These are phyloP conservation scores for Ormia ochracea DNA, from an alignment of 2,888 invertebrate genomes.

Conservation along the genomic window DNA sequence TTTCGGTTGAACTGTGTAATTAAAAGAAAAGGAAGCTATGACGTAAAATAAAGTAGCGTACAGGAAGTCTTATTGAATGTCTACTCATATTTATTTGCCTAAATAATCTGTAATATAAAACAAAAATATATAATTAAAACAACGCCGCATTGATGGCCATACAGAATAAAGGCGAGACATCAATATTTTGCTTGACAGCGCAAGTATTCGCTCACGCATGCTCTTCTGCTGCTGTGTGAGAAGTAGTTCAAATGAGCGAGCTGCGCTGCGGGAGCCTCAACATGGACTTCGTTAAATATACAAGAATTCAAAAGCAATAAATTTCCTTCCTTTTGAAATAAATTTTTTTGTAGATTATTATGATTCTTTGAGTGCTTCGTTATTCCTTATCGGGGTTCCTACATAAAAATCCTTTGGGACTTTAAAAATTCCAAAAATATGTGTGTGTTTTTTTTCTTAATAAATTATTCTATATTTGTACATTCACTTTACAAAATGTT, in stretches of 20 bases:
- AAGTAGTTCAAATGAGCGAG: constrained; percentile 48
- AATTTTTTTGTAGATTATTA: too few species aligned
- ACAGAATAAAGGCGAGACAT: neutral
- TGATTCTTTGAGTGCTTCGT: too few species aligned
- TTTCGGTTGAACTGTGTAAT: constrained; percentile 26
- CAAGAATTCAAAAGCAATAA: too few species aligned
- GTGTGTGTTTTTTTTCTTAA: too few species aligned
- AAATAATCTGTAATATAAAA: constrained; percentile 2
- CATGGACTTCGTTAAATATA: too few species aligned
- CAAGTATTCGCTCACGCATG: constrained; percentile 15
- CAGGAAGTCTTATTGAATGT: constrained; percentile 4
- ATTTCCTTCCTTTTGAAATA: too few species aligned
- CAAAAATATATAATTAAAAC: constrained; percentile 2
- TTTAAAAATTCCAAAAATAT: too few species aligned
- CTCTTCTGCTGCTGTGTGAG: constrained; percentile 29
- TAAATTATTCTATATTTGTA: too few species aligned
- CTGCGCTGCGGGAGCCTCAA: too few species aligned
- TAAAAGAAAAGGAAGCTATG: constrained; percentile 39
- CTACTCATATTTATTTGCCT: neutral
- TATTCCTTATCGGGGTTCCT: too few species aligned
- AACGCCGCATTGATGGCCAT: constrained; percentile 23
- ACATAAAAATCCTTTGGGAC: too few species aligned
- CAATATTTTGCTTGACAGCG: neutral
- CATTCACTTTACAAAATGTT: too few species aligned
- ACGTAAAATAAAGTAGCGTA: constrained; percentile 29